Evolutionary conservation across 1,140 invertebrate species (phyloP), one percentile per base, ranked within the genome.

Genomic region (Drosophila simulans): DNA sequence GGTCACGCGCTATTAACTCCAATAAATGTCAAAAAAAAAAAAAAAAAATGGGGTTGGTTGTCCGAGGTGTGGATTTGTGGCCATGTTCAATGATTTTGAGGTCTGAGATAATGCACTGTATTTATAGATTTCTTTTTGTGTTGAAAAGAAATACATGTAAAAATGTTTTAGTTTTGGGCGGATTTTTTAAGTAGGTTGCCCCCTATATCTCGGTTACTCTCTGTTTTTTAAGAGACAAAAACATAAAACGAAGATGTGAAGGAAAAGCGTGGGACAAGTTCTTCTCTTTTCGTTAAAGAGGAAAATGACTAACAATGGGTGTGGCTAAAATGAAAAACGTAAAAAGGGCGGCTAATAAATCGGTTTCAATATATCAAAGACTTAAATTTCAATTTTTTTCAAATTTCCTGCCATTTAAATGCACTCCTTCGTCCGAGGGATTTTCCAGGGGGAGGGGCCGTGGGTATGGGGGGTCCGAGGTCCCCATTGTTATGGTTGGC

Each of bases 311-410:
- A 51, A 63, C 64, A 56, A 59, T 82, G 70, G 66, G 43, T 70
- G 54, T 48, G 53, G 37, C 49, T 42, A 2, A 11, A 31, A 10
- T 10, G 40, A 37, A 20, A 54, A 66, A 64, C 59, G 78, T 27
- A 8, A 31, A 31, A 31, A 31, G 71, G 81, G 82, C 82, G 58
- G 69, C 76, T 80, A 70, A 88, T 89, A 89, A 89, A 88, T 88
- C 66, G 83, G 58, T 77, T 76, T 79, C 62, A 78, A 88, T 88
- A 88, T 88, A 89, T 88, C 83, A 88, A 88, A 88, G 83, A 88
- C 83, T 88, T 88, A 88, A 89, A 88, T 89, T 88, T 89, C 84
- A 84, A 88, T 88, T 88, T 88, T 88, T 86, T 88, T 89, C 84
- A 88, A 89, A 88, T 88, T 88, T 89, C 83, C 84, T 88, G 84